phyloP scores from a whole-genome alignment of 2,888 invertebrate genomes.

The Phalangium opilio region DNA sequence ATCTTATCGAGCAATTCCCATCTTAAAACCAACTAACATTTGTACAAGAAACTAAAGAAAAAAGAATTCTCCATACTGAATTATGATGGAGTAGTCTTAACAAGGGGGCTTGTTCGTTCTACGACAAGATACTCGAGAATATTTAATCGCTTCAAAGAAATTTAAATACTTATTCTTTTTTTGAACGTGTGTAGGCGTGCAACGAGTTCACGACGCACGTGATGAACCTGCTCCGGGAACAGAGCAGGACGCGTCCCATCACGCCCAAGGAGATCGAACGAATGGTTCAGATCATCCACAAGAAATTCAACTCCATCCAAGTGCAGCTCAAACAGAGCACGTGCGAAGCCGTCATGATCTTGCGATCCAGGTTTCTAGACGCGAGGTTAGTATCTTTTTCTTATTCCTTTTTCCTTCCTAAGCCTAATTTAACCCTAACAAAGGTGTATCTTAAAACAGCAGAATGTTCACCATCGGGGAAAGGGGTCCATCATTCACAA shows the following conservation, averaged over 20 bases:
- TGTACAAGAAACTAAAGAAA: too few relatives aligned
- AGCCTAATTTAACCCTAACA: too few relatives aligned
- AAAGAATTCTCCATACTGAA: too few relatives aligned
- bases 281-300: constrained; percentile 97
- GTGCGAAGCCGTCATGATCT: constrained; percentile 98
- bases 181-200: constrained; percentile 53
- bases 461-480: too few relatives aligned
- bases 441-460: too few relatives aligned
- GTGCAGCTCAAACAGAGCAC: constrained; percentile 95
- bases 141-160: too few relatives aligned
- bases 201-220: constrained; percentile 99
- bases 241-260: constrained; percentile 92
- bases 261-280: constrained; percentile 97
- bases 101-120: too few relatives aligned
- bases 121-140: too few relatives aligned
- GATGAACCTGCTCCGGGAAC: constrained; percentile 89
- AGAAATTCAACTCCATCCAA: constrained; percentile 90
- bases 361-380: constrained; percentile 63
- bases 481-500: too few relatives aligned
- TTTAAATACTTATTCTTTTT: neutral
- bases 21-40: too few relatives aligned
- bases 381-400: constrained; percentile 39
- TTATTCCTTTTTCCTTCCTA: neutral
- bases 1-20: too few relatives aligned
- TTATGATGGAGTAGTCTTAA: too few relatives aligned